Evolutionary conservation across 2,888 invertebrate species (phyloP), one percentile per base, ranked within the genome.

Genomic region (Euclidia mi): DNA sequence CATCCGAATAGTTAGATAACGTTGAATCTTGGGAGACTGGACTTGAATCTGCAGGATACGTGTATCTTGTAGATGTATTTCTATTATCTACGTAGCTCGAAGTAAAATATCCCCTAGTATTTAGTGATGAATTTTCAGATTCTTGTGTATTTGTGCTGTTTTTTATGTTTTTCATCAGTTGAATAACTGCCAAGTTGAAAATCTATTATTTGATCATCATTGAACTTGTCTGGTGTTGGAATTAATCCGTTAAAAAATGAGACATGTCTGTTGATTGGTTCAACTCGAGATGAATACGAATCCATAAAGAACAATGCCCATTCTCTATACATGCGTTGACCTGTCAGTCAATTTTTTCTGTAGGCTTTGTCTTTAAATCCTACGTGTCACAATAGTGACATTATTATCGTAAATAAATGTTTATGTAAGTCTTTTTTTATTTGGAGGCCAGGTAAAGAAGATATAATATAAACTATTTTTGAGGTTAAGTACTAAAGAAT

Each of bases 141-240:
- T 35, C 35, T 14, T 37, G 15, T 37, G 15, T 37, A 17, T 35
- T 35, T 17, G 15, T 7, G 35, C 15, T 35, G 15, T 15, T 35
- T 17, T 35, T 15, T 20, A 20, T 35, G 15, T 31, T 18, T 18
- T 32, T 32, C 17, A 43, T 43, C 31, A 43, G n/a, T 11, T 43
- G 15, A 15, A 34, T 32, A 32, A 44, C 34, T 11, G n/a, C 34
- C 34, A 11, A 34, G n/a, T 44, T 44, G 44, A 44, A 44, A 44
- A 17, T 44, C 43, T 44, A 44, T 44, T 32, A 44, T 18, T 18
- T 44, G 43, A 32, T 44, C 43, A 9, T 44, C 43, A 20, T 44
- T 18, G 32, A 44, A 44, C 32, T 44, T 32, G 10, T 44, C 43
- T 32, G 32, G 32, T 18, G 43, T 44, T 11, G 43, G 43, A 44